Evolutionary conservation across 1,140 invertebrate genomes (phyloP), one percentile per base, ranked within the genome.

Genomic region (Ceratoteleas bidentatus): DNA sequence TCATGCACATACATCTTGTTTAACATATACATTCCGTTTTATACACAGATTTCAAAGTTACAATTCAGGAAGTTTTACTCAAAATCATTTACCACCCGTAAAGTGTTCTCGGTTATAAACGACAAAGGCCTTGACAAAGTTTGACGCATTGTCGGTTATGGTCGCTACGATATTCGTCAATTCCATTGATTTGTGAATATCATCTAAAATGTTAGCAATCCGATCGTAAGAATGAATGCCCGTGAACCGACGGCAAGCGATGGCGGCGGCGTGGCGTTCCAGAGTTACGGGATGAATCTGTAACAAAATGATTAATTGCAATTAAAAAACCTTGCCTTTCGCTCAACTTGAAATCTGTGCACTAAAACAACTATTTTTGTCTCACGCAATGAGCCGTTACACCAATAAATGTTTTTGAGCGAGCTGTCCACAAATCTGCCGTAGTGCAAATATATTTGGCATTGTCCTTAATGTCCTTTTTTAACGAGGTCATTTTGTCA

Each of bases 371-470:
- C 24, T 2, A 24, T 4, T 24, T 24, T 24, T 24, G 24, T 24
- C 24, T 33, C 4, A 68, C 64, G 15, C 52, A 68, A 56, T 68
- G 24, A 10, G 38, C 64, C 16, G 64, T 68, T 8, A 54, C 38
- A n/a, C 53, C 66, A 36, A 69, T 36, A 15, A 69, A 69, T 24
- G 53, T 58, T 24, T 38, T 47, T 16, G 53, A 57, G 10, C 16
- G 33, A 34, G 40, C 47, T 24, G 66, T 57, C 66, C 53, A 69
- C 13, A 70, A 50, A 70, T 60, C 68, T 9, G 68, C 68, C 1
- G 68, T 70, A n/a, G 68, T 70, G 33, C 68, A 70, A 10, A 53
- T 60, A 14, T 57, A 70, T 1, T 2, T n/a, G 0, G 54, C 68
- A 52, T 65, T 15, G 10, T 43, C 36, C 11, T 54, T n/a, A 34